Conservation (phyloP, 2,888 invertebrate species). For the Ernsta delagoae region DNA sequence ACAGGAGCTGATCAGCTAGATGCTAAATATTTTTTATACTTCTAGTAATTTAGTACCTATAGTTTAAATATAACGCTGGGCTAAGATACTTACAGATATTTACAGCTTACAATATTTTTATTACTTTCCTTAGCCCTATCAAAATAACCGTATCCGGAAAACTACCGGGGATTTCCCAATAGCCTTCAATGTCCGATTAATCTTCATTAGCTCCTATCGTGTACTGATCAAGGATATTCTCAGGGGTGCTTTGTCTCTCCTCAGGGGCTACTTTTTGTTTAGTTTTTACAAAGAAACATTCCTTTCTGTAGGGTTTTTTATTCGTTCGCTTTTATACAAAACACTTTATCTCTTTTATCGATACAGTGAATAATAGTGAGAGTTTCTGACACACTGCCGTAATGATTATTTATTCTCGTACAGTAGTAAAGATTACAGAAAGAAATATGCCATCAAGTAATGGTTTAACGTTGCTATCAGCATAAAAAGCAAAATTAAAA, state of each 20-base stretch:
- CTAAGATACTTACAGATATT: background rate
- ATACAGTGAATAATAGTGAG: background rate
- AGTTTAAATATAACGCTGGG: too few relatives aligned
- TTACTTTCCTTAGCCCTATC: background rate
- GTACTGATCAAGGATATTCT: constrained; percentile 30
- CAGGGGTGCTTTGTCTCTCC: constrained; percentile 23
- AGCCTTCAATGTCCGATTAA: constrained; percentile 16
- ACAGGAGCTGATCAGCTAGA: too few relatives aligned
- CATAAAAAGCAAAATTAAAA: too few relatives aligned
- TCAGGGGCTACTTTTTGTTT: constrained; percentile 7
- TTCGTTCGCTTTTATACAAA: background rate
- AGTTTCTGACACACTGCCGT: background rate
- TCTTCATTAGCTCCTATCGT: constrained; percentile 29
- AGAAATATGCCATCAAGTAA: too few relatives aligned
- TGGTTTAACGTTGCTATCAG: too few relatives aligned
- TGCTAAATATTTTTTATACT: too few relatives aligned
- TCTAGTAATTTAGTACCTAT: too few relatives aligned
- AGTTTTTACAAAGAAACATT: constrained; percentile 3
- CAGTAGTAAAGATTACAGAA: too few relatives aligned
- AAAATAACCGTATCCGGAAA: constrained; percentile 4
- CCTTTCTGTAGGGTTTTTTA: background rate
- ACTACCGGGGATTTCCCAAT: background rate
- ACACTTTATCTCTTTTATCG: background rate
- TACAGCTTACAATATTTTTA: background rate
- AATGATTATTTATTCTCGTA: too few relatives aligned